Percentiles rank a stretch among this genome's conserved stretches.
Conservation (phyloP, 2,888 invertebrate species). For the Limenitis camilla region DNA sequence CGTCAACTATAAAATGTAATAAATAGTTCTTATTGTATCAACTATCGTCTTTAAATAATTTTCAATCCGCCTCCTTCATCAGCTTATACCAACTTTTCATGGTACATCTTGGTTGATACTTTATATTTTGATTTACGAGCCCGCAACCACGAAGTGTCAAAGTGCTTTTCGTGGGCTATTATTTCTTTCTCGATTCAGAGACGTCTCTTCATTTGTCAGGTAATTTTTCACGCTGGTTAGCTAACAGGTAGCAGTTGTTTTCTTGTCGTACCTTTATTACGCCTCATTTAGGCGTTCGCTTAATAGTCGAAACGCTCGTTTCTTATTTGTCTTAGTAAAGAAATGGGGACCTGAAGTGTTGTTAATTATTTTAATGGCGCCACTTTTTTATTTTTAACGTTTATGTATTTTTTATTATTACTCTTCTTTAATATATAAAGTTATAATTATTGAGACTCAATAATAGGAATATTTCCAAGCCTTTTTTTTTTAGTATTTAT, state of each 20-base stretch:
- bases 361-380: constrained; percentile 8
- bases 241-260: constrained; percentile 19
- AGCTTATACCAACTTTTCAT: constrained; percentile 37
- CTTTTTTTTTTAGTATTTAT: too few species aligned
- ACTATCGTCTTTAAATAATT: constrained; percentile 48
- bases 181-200: constrained; percentile 14
- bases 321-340: constrained; percentile 11
- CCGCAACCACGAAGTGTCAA: constrained; percentile 15
- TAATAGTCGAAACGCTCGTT: constrained; percentile 7
- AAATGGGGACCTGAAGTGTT: constrained; percentile 6
- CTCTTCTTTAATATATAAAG: not conserved
- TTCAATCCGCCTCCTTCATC: constrained; percentile 34
- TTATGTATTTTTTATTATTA: not conserved
- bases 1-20: too few species aligned
- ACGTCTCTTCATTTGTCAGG: constrained; percentile 21
- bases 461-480: too few species aligned
- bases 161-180: constrained; percentile 17
- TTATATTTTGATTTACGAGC: constrained; percentile 21
- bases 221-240: constrained; percentile 19
- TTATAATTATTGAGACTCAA: too few species aligned
- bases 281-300: constrained; percentile 8
- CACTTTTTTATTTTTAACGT: not conserved
- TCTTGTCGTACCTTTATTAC: constrained; percentile 9
- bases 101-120: constrained; percentile 5
- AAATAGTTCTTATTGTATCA: not conserved